Conservation (phyloP, 2,888 invertebrate species). For the Platypus cylindrus region DNA sequence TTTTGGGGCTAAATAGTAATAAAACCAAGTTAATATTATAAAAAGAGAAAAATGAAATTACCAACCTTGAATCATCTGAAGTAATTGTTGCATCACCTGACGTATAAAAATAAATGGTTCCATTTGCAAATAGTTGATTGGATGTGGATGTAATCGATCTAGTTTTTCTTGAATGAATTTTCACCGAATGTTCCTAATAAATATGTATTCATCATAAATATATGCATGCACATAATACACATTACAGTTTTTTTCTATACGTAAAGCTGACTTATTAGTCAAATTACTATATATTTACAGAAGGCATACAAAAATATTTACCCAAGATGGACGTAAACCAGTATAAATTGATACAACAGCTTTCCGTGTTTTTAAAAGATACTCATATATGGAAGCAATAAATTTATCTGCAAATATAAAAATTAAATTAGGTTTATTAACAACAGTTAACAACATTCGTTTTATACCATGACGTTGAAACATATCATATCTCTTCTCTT, state of each 20-base stretch:
- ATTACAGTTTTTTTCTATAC: background rate
- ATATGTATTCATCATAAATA: slow-evolving; percentile 5
- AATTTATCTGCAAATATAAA: slow-evolving; percentile 33
- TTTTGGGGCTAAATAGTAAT: slow-evolving; percentile 6
- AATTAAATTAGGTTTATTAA: slow-evolving; percentile 1
- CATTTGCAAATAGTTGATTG: slow-evolving; percentile 4
- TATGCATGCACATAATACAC: slow-evolving; percentile 6
- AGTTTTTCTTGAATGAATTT: slow-evolving; percentile 20
- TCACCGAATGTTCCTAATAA: slow-evolving; percentile 25
- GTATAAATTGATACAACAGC: slow-evolving; percentile 47
- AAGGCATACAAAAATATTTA: slow-evolving; percentile 18
- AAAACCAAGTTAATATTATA: background rate
- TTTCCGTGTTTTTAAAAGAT: slow-evolving; percentile 35
- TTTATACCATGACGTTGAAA: slow-evolving; percentile 45
- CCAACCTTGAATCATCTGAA: background rate
- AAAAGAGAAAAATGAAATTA: background rate
- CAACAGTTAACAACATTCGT: too few species aligned
- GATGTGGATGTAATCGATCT: slow-evolving; percentile 17
- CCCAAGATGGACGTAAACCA: slow-evolving; percentile 43
- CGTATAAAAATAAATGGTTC: slow-evolving; percentile 10
- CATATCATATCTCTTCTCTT: slow-evolving; percentile 42
- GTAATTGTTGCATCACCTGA: slow-evolving; percentile 7
- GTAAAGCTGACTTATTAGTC: background rate
- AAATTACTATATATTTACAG: slow-evolving; percentile 1
- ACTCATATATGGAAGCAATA: slow-evolving; percentile 41